These are phyloP conservation scores for Chrysogorgia sp. DNA, from an alignment of 92 coral and sea anemone genomes.

Conservation along the genomic window DNA sequence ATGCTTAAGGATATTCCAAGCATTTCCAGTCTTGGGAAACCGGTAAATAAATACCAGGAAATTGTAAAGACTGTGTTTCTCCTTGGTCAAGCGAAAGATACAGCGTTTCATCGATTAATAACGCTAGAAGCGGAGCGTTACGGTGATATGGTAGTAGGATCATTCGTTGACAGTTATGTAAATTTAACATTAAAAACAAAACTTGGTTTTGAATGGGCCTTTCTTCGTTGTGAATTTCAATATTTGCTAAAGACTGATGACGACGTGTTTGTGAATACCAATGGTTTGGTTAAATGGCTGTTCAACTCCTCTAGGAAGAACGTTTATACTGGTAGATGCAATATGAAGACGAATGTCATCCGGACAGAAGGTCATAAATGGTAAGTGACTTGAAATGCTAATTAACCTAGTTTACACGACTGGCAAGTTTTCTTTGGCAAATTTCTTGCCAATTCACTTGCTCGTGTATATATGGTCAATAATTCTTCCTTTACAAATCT, in stretches of 20 bases:
- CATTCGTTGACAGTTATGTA: neutral
- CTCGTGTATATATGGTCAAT: no score
- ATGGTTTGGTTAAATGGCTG: neutral
- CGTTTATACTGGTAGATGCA: neutral
- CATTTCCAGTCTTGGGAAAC: neutral
- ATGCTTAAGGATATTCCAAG: neutral
- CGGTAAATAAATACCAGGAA: neutral
- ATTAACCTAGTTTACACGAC: no score
- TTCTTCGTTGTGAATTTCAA: neutral
- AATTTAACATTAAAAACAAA: neutral
- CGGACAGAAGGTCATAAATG: neutral
- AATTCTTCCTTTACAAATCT: no score
- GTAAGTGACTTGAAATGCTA: neutral
- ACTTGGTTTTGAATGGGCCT: neutral
- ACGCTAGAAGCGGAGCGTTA: neutral
- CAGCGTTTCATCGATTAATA: neutral
- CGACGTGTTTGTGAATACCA: slow-evolving; percentile 7
- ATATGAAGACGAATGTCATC: neutral
- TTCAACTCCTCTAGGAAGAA: neutral
- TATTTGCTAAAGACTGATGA: slow-evolving; percentile 1
- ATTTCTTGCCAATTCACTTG: no score
- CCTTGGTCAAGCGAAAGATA: neutral
- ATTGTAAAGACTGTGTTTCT: neutral
- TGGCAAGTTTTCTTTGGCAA: no score
- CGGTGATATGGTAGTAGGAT: neutral